Conservation (phyloP, 2,797 vertebrate species). For the Girardinus metallicus region DNA sequence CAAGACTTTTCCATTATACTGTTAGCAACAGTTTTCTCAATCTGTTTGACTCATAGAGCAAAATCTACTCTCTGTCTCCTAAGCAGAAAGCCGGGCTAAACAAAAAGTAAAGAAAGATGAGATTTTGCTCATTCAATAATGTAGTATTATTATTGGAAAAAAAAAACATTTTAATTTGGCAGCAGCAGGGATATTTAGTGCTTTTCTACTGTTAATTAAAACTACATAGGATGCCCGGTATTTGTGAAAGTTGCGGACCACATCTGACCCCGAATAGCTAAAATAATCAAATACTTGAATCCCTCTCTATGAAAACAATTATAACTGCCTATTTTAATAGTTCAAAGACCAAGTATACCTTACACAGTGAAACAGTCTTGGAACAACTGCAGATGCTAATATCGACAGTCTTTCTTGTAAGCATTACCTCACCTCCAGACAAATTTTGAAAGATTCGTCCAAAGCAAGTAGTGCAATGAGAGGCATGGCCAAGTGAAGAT, state of each 20-base stretch:
- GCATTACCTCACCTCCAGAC: too few species aligned
- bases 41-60: background rate
- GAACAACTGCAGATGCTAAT: background rate
- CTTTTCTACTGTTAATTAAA: background rate
- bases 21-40: background rate
- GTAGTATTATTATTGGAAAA: too few species aligned
- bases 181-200: background rate
- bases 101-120: background rate
- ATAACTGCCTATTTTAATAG: background rate
- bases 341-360: background rate
- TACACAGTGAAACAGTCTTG: background rate
- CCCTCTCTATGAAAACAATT: background rate
- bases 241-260: too few species aligned
- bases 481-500: too few species aligned
- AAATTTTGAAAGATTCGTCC: too few species aligned
- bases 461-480: too few species aligned
- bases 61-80: background rate
- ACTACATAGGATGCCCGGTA: too few species aligned
- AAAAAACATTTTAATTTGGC: background rate
- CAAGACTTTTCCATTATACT: background rate
- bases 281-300: background rate
- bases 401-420: background rate
- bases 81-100: background rate
- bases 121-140: background rate
- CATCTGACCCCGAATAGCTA: background rate